Conservation (phyloP, 2,113 vertebrate species). For the Cepphus grylle region DNA sequence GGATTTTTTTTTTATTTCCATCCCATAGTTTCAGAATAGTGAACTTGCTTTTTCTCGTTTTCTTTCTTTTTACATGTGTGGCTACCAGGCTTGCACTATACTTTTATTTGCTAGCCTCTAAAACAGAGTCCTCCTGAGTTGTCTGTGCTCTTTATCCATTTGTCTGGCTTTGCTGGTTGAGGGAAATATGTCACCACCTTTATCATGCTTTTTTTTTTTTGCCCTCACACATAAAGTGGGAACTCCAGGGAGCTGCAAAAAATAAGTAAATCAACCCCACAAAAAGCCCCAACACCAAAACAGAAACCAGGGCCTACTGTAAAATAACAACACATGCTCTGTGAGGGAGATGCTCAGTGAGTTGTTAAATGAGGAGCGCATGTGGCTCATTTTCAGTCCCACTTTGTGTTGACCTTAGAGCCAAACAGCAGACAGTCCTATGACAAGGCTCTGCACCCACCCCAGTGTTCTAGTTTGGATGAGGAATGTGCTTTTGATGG, state of each 20-base stretch:
- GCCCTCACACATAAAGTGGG: rapidly evolving
- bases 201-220: neutral
- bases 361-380: too few relatives aligned
- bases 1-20: neutral
- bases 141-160: neutral
- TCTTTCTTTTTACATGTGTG: neutral
- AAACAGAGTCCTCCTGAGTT: neutral
- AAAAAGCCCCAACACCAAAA: neutral
- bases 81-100: neutral
- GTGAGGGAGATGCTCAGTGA: neutral
- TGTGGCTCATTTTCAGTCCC: neutral
- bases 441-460: neutral
- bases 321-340: neutral
- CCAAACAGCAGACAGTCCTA: rapidly evolving
- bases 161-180: neutral
- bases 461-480: neutral
- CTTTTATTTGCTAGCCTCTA: neutral
- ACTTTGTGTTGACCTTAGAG: neutral
- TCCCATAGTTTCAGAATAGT: neutral
- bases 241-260: neutral
- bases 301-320: neutral
- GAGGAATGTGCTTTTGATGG: neutral
- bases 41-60: neutral
- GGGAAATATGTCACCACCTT: rapidly evolving
- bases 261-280: neutral